Evolutionary conservation across 2,888 invertebrate genomes (phyloP), one percentile per base, ranked within the genome.

Genomic region (Timema cristinae): DNA sequence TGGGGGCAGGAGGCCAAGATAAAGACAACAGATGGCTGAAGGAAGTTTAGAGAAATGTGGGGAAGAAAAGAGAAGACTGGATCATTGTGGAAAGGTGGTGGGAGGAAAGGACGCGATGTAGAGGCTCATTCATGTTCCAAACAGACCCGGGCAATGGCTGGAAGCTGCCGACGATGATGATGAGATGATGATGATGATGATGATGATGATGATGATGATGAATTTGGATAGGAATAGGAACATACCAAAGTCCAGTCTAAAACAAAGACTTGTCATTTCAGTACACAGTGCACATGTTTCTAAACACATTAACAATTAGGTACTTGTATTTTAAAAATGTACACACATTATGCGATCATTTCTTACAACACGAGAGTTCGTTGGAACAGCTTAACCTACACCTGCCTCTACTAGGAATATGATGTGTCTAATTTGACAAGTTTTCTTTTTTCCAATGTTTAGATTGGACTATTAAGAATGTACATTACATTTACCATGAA

Each of bases 151-250:
- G 2, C 54, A 54, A 2, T 54, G 52, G 52, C 52, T 52, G 52
- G 52, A 52, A 52, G 52, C 52, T 10, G 52, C 11, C n/a, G n/a
- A n/a, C n/a, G n/a, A n/a, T n/a, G n/a, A n/a, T n/a, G n/a, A n/a
- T n/a, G n/a, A n/a, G 32, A 32, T 54, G 54, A 54, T 54, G n/a
- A 54, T 54, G 54, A 54, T 54, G 54, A 54, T 54, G 52, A 13
- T 54, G 32, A 32, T 54, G 54, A 54, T 54, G n/a, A 54, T 54
- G 54, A 54, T 54, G 54, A 54, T 54, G 52, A 13, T 54, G n/a
- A 13, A n/a, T n/a, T 13, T 2, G n/a, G 54, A 13, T 54, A 54
- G 54, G 54, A 54, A 13, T n/a, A 32, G 32, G 32, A 32, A 32
- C 32, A 32, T 32, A 32, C 16, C n/a, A 59, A 59, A 1, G 8